Evolutionary conservation across 2,888 invertebrate species (phyloP).

Genomic region (Zygaena filipendulae): DNA sequence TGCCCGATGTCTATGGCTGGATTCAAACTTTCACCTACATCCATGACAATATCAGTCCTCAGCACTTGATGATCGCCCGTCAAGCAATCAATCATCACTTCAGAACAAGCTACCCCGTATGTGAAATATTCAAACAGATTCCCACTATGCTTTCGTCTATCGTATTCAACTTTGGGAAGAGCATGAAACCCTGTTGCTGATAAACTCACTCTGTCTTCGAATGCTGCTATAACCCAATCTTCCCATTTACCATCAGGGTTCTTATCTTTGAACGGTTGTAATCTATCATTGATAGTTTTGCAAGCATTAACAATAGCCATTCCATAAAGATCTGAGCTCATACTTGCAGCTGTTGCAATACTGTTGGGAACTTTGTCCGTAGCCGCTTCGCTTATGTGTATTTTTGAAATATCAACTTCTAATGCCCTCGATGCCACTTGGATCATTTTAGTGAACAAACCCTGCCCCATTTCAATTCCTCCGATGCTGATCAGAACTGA

Average conservation of each 20-base stretch:
- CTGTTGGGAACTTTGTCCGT: constrained; percentile 88
- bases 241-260: constrained; percentile 80
- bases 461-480: constrained; percentile 93
- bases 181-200: constrained; percentile 81
- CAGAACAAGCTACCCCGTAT: constrained; percentile 81
- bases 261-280: constrained; percentile 73
- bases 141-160: constrained; percentile 72
- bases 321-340: constrained; percentile 83
- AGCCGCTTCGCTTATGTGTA: constrained; percentile 78
- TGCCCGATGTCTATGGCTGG: constrained; percentile 93
- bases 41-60: constrained; percentile 90
- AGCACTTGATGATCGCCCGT: constrained; percentile 88
- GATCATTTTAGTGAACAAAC: constrained; percentile 89
- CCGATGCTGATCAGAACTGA: constrained; percentile 84
- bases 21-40: constrained; percentile 87
- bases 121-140: constrained; percentile 81
- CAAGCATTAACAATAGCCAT: constrained; percentile 85
- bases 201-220: constrained; percentile 74
- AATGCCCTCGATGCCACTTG: constrained; percentile 80
- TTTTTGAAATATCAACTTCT: constrained; percentile 69
- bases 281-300: constrained; percentile 69
- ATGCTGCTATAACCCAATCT: constrained; percentile 79
- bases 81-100: constrained; percentile 88
- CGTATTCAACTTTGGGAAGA: constrained; percentile 73
- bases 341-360: constrained; percentile 81